These are phyloP conservation scores for Chaunax sp. DNA, from an alignment of 2,797 vertebrate genomes.

Conservation along the genomic window DNA sequence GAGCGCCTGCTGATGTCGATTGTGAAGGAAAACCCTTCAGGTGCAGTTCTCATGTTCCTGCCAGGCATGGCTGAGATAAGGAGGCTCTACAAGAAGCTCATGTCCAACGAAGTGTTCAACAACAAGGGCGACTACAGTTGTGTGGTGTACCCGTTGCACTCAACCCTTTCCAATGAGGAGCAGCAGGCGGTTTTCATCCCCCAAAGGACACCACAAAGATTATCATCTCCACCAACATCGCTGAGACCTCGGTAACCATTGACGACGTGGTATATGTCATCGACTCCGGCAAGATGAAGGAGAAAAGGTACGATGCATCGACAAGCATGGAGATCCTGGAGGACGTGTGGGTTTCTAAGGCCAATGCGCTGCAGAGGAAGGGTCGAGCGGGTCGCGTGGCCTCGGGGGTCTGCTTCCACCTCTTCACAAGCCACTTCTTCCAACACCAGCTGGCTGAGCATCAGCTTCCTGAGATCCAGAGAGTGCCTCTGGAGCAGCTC, in stretches of 20 bases:
- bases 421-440: slow-evolving; percentile 96
- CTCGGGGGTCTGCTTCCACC: slow-evolving; percentile 95
- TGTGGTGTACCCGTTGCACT: slow-evolving; percentile 94
- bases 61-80: slow-evolving; percentile 98
- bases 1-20: slow-evolving; percentile 97
- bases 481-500: slow-evolving; percentile 95
- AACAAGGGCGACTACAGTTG: slow-evolving; percentile 91
- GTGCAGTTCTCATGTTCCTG: slow-evolving; percentile 95
- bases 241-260: slow-evolving; percentile 97
- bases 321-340: slow-evolving; percentile 99
- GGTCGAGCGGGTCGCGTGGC: slow-evolving; percentile 96
- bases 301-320: slow-evolving; percentile 95
- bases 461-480: slow-evolving; percentile 96
- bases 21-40: slow-evolving; percentile 89
- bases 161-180: slow-evolving; percentile 94
- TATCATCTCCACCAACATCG: slow-evolving; percentile 98
- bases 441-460: slow-evolving; percentile 90
- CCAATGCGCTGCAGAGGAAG: slow-evolving; percentile 93
- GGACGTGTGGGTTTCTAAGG: slow-evolving; percentile 94
- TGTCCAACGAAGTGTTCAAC: slow-evolving; percentile 94
- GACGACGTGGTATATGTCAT: slow-evolving; percentile 97
- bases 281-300: slow-evolving; percentile 98
- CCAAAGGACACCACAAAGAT: slow-evolving; percentile 92
- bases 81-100: slow-evolving; percentile 95
- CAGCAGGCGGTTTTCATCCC: slow-evolving; percentile 95